phyloP scores from a whole-genome alignment of 2,113 vertebrate species.

The Megaceryle torquata region DNA sequence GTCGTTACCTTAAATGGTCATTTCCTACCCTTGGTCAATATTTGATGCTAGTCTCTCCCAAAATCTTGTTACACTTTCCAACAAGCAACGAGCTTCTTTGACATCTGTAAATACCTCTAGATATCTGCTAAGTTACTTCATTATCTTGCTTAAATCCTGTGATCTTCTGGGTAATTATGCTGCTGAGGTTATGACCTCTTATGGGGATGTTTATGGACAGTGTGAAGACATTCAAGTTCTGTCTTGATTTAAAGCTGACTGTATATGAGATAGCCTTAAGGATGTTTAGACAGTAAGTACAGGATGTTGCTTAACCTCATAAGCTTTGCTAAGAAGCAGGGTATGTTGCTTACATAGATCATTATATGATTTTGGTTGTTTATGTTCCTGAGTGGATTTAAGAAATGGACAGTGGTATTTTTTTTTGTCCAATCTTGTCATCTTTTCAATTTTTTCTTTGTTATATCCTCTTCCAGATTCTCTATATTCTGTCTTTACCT shows the following conservation, averaged over 20 bases:
- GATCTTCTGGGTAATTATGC: neutral
- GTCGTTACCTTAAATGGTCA: neutral
- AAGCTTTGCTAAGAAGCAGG: neutral
- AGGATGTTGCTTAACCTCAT: neutral
- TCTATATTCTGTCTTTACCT: neutral
- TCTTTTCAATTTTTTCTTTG: neutral
- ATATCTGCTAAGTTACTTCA: neutral
- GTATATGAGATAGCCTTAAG: neutral
- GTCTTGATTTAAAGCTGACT: neutral
- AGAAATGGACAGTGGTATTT: neutral
- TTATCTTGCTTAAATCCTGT: neutral
- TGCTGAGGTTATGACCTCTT: neutral
- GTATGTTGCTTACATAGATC: neutral
- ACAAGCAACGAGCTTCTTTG: neutral
- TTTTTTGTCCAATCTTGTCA: accelerated
- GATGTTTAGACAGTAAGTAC: neutral
- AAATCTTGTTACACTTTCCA: neutral
- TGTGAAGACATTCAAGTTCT: neutral
- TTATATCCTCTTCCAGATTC: neutral
- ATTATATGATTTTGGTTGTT: neutral
- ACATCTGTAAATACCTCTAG: neutral
- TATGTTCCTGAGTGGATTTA: neutral
- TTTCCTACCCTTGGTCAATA: neutral
- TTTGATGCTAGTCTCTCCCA: neutral
- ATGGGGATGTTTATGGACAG: neutral